Conservation (phyloP, 1,140 invertebrate species). For the Hycleus cichorii region DNA sequence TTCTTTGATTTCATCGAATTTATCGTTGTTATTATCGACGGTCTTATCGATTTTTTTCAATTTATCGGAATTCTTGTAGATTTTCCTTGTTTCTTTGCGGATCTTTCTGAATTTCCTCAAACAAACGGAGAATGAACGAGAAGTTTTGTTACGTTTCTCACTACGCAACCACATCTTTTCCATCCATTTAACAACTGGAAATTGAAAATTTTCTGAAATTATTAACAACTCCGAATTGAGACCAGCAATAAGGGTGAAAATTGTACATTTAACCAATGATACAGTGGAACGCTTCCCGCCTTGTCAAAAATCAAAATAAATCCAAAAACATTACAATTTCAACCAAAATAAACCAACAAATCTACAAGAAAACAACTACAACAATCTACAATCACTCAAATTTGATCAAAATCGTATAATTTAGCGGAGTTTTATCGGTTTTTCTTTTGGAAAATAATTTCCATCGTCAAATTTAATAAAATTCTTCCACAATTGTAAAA, state of each 20-base stretch:
- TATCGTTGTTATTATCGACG: slow-evolving; percentile 7
- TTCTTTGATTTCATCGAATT: slow-evolving; percentile 33
- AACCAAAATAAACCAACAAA: not conserved
- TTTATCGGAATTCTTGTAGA: slow-evolving; percentile 12
- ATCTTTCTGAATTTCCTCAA: slow-evolving; percentile 13
- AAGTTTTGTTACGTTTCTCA: slow-evolving; percentile 29
- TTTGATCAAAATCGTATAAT: no score
- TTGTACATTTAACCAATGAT: not conserved
- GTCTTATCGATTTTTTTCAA: slow-evolving; percentile 13
- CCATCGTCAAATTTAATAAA: no score
- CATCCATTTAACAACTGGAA: slow-evolving; percentile 16
- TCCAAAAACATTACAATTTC: not conserved
- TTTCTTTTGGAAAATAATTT: no score
- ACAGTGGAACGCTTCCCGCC: slow-evolving; percentile 24
- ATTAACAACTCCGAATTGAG: not conserved
- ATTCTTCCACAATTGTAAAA: no score
- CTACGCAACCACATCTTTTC: slow-evolving; percentile 37
- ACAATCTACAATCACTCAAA: no score
- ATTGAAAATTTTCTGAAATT: not conserved
- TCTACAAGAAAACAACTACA: no score
- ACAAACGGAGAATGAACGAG: slow-evolving; percentile 19
- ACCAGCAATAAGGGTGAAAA: not conserved
- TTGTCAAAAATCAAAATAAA: slow-evolving; percentile 32
- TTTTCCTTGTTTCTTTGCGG: slow-evolving; percentile 8
- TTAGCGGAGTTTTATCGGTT: no score